Evolutionary conservation across 2,797 vertebrate genomes (phyloP).

Genomic region (Hoplostethus mediterraneus): DNA sequence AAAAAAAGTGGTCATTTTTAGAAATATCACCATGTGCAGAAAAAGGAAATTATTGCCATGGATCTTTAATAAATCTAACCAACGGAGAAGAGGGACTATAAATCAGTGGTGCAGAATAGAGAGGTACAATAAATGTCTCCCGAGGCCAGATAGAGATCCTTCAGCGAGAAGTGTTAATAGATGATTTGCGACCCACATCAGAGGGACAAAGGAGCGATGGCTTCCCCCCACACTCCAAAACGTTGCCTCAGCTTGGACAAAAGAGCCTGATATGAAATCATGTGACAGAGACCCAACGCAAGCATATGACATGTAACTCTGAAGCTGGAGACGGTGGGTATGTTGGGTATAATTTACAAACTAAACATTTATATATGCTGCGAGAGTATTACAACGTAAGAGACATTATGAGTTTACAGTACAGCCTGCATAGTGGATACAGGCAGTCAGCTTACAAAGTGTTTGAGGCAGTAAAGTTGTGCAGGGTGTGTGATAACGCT

Average conservation of each 20-base stretch:
- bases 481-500: not conserved
- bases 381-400: conserved; percentile 2
- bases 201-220: not conserved
- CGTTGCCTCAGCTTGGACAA: not conserved
- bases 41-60: conserved; percentile 7
- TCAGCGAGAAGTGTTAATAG: conserved; percentile 39
- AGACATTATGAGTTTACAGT: conserved; percentile 18
- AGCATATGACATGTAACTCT: conserved; percentile 20
- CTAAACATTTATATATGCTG: conserved; percentile 12
- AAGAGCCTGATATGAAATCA: conserved; percentile 32
- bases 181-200: conserved; percentile 48
- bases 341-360: conserved; percentile 19
- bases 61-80: conserved; percentile 4
- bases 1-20: not conserved
- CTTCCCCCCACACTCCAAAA: conserved; percentile 17
- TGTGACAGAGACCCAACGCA: conserved; percentile 13
- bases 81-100: not conserved
- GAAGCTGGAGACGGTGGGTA: not conserved
- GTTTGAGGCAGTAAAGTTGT: not conserved
- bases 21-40: not conserved
- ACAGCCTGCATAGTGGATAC: not conserved
- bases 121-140: conserved; percentile 34
- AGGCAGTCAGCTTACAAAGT: not conserved
- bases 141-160: conserved; percentile 30
- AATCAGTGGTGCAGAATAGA: not conserved